These are phyloP conservation scores for Plusia festucae DNA, from an alignment of 2,888 invertebrate species.

Conservation along the genomic window DNA sequence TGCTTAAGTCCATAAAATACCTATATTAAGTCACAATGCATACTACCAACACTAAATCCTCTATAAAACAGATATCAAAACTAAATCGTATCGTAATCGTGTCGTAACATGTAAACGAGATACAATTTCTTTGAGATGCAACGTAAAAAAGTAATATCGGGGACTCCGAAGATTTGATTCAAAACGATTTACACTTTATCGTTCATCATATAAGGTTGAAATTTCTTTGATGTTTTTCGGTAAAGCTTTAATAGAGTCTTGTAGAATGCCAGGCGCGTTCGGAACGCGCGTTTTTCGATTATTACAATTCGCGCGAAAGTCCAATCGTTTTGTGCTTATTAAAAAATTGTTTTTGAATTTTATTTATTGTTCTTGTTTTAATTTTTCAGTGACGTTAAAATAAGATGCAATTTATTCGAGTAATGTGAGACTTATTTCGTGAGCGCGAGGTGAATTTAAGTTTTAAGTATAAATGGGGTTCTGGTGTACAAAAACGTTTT, in stretches of 20 bases:
- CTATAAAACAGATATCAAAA: slow-evolving; percentile 42
- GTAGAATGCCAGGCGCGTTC: slow-evolving; percentile 74
- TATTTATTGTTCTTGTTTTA: slow-evolving; percentile 42
- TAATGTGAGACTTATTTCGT: slow-evolving; percentile 5
- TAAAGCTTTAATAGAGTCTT: slow-evolving; percentile 73
- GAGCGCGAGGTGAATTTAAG: not conserved
- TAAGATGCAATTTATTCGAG: slow-evolving; percentile 38
- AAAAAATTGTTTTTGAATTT: slow-evolving; percentile 53
- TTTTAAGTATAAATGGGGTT: not conserved
- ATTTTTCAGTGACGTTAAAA: slow-evolving; percentile 42
- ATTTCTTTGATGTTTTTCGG: slow-evolving; percentile 17
- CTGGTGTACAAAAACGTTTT: not conserved
- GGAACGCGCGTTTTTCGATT: slow-evolving; percentile 77
- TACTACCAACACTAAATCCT: slow-evolving; percentile 29
- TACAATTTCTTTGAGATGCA: slow-evolving; percentile 71
- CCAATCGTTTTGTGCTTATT: slow-evolving; percentile 60
- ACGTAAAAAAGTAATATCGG: slow-evolving; percentile 72
- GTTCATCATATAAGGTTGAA: slow-evolving; percentile 12
- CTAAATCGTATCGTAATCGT: slow-evolving; percentile 67
- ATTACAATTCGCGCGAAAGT: slow-evolving; percentile 75
- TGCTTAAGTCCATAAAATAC: slow-evolving; percentile 28
- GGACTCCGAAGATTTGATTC: slow-evolving; percentile 25
- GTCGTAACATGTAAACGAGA: slow-evolving; percentile 64
- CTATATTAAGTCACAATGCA: slow-evolving; percentile 36
- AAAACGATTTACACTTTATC: slow-evolving; percentile 13